Percentiles rank a stretch among this genome's conserved stretches.
phyloP scores from a whole-genome alignment of 2,113 vertebrate species.

The Arizona elegans region DNA sequence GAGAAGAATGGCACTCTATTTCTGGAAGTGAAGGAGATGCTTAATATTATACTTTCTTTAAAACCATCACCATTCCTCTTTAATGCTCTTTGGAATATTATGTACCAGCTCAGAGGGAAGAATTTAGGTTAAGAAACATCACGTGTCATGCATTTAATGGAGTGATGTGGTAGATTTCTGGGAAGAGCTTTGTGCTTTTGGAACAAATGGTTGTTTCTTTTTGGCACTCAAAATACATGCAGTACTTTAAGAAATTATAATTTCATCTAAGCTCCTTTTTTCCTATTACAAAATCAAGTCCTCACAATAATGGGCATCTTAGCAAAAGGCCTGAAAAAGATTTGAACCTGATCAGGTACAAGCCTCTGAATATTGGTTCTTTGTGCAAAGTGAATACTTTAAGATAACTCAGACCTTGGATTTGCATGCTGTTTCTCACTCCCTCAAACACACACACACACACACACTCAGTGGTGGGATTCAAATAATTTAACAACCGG shows the following conservation, averaged over 20 bases:
- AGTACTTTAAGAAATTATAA: not conserved
- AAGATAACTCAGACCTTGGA: not conserved
- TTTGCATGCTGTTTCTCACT: not conserved
- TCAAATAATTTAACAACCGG: no score
- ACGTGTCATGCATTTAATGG: not conserved
- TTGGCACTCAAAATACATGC: not conserved
- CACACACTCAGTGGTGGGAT: no score
- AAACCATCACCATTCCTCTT: not conserved
- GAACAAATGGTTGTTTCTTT: not conserved
- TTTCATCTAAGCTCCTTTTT: not conserved
- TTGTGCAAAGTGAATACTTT: not conserved
- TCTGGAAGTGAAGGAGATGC: not conserved
- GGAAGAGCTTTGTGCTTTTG: not conserved
- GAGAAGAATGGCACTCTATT: not conserved
- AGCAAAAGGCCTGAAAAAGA: not conserved
- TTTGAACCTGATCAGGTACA: not conserved
- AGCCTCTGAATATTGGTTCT: not conserved
- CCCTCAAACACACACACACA: not conserved
- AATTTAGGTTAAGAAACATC: not conserved
- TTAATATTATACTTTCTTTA: not conserved
- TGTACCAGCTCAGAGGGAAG: not conserved
- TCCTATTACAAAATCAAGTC: not conserved
- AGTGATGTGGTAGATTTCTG: not conserved
- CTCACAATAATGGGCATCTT: not conserved
- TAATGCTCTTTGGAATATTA: not conserved